phyloP scores from a whole-genome alignment of 2,888 invertebrate species.

The Sceliomorpha sp. region DNA sequence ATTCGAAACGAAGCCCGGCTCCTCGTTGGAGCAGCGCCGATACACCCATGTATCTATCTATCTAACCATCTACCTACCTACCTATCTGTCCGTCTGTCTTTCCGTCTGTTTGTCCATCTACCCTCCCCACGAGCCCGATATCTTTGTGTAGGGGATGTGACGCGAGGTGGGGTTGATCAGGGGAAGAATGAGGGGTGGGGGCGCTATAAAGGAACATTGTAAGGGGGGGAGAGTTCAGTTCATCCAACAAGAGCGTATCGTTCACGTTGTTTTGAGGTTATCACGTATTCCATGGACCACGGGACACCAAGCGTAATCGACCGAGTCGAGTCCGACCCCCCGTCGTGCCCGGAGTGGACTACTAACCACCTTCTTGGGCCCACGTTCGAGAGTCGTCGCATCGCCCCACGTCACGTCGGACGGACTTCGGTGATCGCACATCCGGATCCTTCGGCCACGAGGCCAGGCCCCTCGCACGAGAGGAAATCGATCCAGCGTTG shows the following conservation, averaged over 20 bases:
- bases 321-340: conserved; percentile 17
- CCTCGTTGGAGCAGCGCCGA: conserved; percentile 64
- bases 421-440: too few species aligned
- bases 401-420: too few species aligned
- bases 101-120: conserved; percentile 55
- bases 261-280: conserved; percentile 65
- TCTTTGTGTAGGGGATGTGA: conserved; percentile 64
- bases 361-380: too few species aligned
- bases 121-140: conserved; percentile 63
- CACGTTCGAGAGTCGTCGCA: too few species aligned
- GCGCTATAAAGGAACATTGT: conserved; percentile 76
- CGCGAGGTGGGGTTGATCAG: conserved; percentile 65
- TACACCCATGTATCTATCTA: conserved; percentile 13
- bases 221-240: conserved; percentile 80
- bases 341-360: too few species aligned
- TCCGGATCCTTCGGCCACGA: too few species aligned
- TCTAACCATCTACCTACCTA: conserved; percentile 8
- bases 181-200: conserved; percentile 77
- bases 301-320: conserved; percentile 30
- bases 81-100: conserved; percentile 33
- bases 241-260: conserved; percentile 78
- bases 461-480: too few species aligned
- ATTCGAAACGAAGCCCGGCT: conserved; percentile 61
- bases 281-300: conserved; percentile 54
- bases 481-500: too few species aligned